Base-by-base conservation (phyloP, 1,140 invertebrate species). In the Augochlora pura region DNA sequence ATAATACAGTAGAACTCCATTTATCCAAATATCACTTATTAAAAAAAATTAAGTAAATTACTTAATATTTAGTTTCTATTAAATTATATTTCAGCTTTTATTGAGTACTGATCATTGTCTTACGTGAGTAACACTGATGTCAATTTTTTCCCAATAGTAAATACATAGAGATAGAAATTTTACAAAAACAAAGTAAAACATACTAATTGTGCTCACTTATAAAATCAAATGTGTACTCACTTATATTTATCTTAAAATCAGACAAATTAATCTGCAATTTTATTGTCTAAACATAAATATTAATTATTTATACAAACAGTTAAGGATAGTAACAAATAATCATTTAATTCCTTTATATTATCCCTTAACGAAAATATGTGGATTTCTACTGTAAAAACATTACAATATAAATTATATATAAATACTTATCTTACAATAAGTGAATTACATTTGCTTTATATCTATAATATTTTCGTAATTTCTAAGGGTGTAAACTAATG, bases 381-480 rank as follows among this genome's bases (percentile, higher is more conserved):
- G 54, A 57, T n/a, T 57, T 57, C 54, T 57, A 57, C n/a, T 57
- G 54, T 57, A 57, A 57, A 57, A 57, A 57, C 54, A 8, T n/a
- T 57, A 57, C 18, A 57, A n/a, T n/a, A 57, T 57, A 57, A 57
- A 57, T 57, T n/a, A 57, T 21, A 21, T 52, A 2, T 25, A 14
- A 65, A n/a, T n/a, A 39, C 4, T 54, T 46, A 16, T 59, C 16
- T 38, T 16, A 63, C 7, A 14, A 63, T 38, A 63, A 63, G 60
- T 21, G 27, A 32, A 57, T 68, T 68, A 54, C 32, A 68, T 21
- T 68, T 68, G 6, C 5, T 54, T 38, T 16, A 10, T 32, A 68
- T 38, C 38, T 63, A 27, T 38, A 63, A n/a, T 63, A 38, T 9
- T 65, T 65, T 65, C 38, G 63, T 9, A 42, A 39, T 21, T 65